Conservation (phyloP, 2,113 vertebrate species). For the Grammomys dolichurus region DNA sequence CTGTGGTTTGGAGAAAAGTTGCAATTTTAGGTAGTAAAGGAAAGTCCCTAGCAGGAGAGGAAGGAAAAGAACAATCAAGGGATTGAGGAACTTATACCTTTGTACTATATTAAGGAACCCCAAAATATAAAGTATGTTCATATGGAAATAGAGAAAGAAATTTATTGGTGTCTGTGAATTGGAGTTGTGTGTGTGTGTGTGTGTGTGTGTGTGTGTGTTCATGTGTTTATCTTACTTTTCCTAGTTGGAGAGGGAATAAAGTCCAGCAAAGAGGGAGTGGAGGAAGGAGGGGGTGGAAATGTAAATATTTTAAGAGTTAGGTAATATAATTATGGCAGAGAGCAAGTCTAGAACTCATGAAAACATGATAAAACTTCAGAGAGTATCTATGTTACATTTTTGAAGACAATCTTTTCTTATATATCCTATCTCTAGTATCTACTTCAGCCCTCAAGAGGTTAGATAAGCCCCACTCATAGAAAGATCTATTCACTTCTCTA, state of each 20-base stretch:
- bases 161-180: neutral
- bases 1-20: neutral
- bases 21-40: neutral
- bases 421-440: neutral
- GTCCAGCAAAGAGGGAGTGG: rapidly evolving
- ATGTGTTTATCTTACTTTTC: neutral
- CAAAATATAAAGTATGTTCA: neutral
- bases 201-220: neutral
- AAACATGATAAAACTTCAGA: neutral
- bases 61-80: neutral
- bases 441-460: neutral
- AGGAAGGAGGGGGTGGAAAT: rapidly evolving
- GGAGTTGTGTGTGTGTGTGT: neutral
- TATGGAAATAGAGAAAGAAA: neutral
- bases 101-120: neutral
- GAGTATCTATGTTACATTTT: neutral
- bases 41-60: neutral
- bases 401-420: neutral
- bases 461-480: neutral
- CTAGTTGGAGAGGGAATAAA: neutral
- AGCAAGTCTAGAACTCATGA: neutral
- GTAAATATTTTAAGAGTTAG: neutral
- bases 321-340: neutral
- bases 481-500: neutral
- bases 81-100: neutral